Evolutionary conservation across 37 sponge, comb jelly and placozoan genomes (phyloP).

Genomic region (Chondrilla cf. caribensis): DNA sequence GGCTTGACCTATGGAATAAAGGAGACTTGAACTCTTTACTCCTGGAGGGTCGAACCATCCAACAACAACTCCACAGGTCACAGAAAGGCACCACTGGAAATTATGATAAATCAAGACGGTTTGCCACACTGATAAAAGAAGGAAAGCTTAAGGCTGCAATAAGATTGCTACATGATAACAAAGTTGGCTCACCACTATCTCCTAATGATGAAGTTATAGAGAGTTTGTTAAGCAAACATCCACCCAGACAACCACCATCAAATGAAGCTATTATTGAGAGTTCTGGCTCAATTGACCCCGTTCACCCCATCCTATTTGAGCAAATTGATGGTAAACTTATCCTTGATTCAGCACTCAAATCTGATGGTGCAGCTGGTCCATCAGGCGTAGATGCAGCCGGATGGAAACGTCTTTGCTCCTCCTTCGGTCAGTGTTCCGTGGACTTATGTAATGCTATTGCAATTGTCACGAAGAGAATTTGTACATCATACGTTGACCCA

Average conservation of each 20-base stretch:
- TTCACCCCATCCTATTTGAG: constrained; percentile 37
- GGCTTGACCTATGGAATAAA: constrained; percentile 4
- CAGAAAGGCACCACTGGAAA: neutral
- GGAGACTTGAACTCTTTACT: constrained; percentile 13
- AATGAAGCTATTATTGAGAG: neutral
- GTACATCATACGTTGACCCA: constrained; percentile 41
- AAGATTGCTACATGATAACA: neutral
- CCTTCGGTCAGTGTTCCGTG: constrained; percentile 29
- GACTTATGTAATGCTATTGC: constrained; percentile 51
- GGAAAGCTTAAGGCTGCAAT: constrained; percentile 20
- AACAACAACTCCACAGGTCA: neutral
- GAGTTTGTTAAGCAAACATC: constrained; percentile 31
- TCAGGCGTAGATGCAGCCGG: constrained; percentile 37
- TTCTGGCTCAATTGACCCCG: neutral
- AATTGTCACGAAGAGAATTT: constrained; percentile 31
- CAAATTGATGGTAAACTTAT: constrained; percentile 37
- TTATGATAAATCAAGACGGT: neutral
- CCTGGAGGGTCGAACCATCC: constrained; percentile 17
- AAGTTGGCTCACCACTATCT: neutral
- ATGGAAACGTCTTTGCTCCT: constrained; percentile 40
- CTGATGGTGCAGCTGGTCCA: constrained; percentile 47
- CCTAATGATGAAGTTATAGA: neutral
- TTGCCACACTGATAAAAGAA: constrained; percentile 2
- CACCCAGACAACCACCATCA: constrained; percentile 5
- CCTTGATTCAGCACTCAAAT: constrained; percentile 21